Evolutionary conservation across 2,888 invertebrate genomes (phyloP).

Genomic region (Scelioninae gen. 1): DNA sequence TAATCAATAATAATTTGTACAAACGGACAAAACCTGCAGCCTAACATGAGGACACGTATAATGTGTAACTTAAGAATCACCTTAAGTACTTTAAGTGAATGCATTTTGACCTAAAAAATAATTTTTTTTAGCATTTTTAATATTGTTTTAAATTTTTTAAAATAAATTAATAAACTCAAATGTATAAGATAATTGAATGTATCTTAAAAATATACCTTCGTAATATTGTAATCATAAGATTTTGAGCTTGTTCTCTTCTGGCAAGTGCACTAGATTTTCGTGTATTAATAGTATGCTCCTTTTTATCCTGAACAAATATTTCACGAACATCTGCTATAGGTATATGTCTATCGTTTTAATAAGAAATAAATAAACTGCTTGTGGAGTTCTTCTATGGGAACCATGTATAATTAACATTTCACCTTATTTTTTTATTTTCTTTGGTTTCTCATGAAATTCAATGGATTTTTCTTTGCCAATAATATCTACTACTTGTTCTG

Average conservation of each 20-base stretch:
- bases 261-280: slow-evolving; percentile 86
- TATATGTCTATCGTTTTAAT: slow-evolving; percentile 89
- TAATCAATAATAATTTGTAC: too few species aligned
- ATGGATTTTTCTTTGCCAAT: slow-evolving; percentile 90
- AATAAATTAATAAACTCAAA: too few species aligned
- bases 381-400: slow-evolving; percentile 92
- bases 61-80: too few species aligned
- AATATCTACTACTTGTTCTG: slow-evolving; percentile 89
- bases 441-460: slow-evolving; percentile 91
- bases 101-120: slow-evolving; percentile 77
- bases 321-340: slow-evolving; percentile 88
- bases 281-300: slow-evolving; percentile 86
- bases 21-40: too few species aligned
- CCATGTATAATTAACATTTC: slow-evolving; percentile 95
- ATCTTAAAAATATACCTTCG: slow-evolving; percentile 80
- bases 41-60: too few species aligned
- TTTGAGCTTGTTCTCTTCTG: slow-evolving; percentile 88
- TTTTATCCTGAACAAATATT: slow-evolving; percentile 89
- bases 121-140: too few species aligned
- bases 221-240: slow-evolving; percentile 85
- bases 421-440: slow-evolving; percentile 91
- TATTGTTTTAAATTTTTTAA: too few species aligned
- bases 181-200: too few species aligned
- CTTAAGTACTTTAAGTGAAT: too few species aligned
- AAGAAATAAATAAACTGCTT: slow-evolving; percentile 93